Conservation (phyloP, 1,140 invertebrate species). For the Zelostemma sp. region DNA sequence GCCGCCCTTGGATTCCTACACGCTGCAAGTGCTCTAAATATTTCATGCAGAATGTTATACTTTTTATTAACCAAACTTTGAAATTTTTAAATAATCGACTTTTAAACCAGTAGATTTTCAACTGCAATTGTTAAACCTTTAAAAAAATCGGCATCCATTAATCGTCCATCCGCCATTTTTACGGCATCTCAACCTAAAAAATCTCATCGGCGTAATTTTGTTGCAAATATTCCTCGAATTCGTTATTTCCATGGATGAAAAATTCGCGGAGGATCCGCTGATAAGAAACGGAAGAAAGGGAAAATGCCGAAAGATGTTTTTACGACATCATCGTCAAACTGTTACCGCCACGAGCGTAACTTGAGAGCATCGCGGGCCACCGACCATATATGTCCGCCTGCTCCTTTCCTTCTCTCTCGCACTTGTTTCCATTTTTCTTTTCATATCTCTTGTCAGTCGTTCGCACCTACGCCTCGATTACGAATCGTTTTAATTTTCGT, state of each 20-base stretch:
- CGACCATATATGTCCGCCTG: conserved; percentile 70
- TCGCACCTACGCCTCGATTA: conserved; percentile 29
- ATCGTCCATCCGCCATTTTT: too few species aligned
- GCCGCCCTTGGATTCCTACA: background rate
- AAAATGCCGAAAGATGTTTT: conserved; percentile 27
- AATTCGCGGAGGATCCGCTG: background rate
- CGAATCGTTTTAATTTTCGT: conserved; percentile 12
- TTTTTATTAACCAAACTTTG: background rate
- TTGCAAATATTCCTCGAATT: too few species aligned
- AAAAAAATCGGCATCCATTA: too few species aligned
- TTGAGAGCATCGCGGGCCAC: conserved; percentile 65
- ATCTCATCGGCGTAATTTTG: too few species aligned
- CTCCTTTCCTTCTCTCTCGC: conserved; percentile 52
- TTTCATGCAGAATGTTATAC: background rate
- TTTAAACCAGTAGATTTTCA: background rate
- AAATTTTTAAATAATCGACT: background rate
- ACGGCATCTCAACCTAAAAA: too few species aligned
- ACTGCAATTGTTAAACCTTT: too few species aligned
- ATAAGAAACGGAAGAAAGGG: background rate
- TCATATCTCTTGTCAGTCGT: conserved; percentile 26
- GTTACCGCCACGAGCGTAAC: conserved; percentile 66
- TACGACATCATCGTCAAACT: conserved; percentile 55
- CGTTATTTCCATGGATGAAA: too few species aligned
- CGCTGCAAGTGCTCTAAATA: background rate
- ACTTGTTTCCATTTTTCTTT: conserved; percentile 27